Evolutionary conservation across 2,888 invertebrate genomes (phyloP).

Genomic region (Pantelozetes paolii): DNA sequence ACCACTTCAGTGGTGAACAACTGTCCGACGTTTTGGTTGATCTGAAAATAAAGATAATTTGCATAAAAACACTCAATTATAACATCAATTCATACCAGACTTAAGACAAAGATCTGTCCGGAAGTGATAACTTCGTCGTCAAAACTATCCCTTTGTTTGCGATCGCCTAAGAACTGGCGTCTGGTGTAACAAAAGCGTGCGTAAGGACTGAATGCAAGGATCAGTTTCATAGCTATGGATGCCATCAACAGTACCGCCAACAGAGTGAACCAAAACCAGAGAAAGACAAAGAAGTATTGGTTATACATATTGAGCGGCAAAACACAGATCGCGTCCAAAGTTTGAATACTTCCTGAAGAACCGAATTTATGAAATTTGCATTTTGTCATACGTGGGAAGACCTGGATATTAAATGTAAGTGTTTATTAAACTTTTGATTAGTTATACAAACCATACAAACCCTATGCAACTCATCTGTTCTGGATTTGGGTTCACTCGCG

Average conservation of each 20-base stretch:
- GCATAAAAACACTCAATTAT: neutral
- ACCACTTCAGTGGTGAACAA: too few species aligned
- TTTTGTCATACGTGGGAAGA: slow-evolving; percentile 49
- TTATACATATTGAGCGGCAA: slow-evolving; percentile 49
- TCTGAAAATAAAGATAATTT: neutral
- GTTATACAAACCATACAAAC: neutral
- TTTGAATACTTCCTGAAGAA: slow-evolving; percentile 47
- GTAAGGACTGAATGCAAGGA: neutral
- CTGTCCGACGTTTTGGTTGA: neutral
- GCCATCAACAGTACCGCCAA: slow-evolving; percentile 45
- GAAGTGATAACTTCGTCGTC: neutral
- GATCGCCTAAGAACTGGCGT: neutral
- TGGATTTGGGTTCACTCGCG: slow-evolving; percentile 45
- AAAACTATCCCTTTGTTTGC: neutral
- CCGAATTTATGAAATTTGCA: slow-evolving; percentile 48
- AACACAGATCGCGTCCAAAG: slow-evolving; percentile 48
- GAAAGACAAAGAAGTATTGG: slow-evolving; percentile 48
- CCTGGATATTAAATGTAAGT: slow-evolving; percentile 42
- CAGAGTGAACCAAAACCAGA: slow-evolving; percentile 49
- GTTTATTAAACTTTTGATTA: neutral
- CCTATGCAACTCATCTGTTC: slow-evolving; percentile 37
- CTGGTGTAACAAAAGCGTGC: neutral
- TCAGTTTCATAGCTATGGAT: neutral
- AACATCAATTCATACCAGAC: neutral
- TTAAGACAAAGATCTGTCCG: neutral